These are phyloP conservation scores for Trogon melanurus DNA, from an alignment of 2,113 vertebrate genomes.

Conservation along the genomic window DNA sequence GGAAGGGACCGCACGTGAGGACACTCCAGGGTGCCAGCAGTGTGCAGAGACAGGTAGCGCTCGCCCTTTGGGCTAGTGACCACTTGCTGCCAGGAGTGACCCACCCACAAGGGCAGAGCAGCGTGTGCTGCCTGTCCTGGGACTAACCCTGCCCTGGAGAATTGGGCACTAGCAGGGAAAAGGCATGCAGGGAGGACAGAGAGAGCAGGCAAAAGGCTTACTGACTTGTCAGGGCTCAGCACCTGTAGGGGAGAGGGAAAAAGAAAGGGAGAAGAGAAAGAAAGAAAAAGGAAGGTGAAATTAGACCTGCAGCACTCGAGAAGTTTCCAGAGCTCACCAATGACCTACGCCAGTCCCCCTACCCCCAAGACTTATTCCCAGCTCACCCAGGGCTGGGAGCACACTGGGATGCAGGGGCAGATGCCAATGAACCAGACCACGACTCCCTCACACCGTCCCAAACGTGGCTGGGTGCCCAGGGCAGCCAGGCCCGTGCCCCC, in stretches of 20 bases:
- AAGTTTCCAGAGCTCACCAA: conserved; percentile 4
- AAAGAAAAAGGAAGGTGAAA: conserved; percentile 58
- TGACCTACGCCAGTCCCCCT: not conserved
- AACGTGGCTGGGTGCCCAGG: not conserved
- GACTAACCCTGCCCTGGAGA: not conserved
- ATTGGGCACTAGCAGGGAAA: not conserved
- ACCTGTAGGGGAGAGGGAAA: conserved; percentile 81
- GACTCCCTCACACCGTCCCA: not conserved
- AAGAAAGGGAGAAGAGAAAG: conserved; percentile 62
- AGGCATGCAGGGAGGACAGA: conserved; percentile 45
- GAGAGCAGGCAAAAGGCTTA: conserved; percentile 77
- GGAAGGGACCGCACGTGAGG: not conserved
- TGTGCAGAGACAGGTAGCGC: not conserved
- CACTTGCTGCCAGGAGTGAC: not conserved
- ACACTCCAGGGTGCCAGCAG: not conserved
- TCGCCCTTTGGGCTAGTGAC: not conserved
- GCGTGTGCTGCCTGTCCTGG: accelerated
- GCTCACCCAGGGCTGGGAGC: not conserved
- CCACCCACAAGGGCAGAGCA: not conserved
- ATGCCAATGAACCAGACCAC: accelerated
- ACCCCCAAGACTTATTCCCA: not conserved
- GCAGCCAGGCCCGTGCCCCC: not conserved
- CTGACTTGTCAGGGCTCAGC: conserved; percentile 96
- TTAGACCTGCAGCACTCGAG: conserved; percentile 42
- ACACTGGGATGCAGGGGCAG: not conserved